A percentile compares a stretch with the other conserved stretches of the same genome.
Evolutionary conservation across 2,888 invertebrate genomes (phyloP).

Genomic region (Erannis defoliaria): DNA sequence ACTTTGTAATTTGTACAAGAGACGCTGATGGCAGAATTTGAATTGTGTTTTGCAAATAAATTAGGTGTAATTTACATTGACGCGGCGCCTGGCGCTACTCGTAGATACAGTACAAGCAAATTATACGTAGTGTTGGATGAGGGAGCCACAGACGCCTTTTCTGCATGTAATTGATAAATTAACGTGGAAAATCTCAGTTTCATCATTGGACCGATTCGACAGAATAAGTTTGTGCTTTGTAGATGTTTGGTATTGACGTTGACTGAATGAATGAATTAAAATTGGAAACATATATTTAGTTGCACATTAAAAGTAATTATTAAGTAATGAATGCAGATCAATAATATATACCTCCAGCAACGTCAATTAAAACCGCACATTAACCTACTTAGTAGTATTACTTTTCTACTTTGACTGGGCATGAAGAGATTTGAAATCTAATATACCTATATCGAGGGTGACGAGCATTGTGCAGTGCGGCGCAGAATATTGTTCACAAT

Average conservation of each 20-base stretch:
- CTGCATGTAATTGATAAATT: no score
- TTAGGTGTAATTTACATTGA: slow-evolving; percentile 34
- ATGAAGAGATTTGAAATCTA: no score
- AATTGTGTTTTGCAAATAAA: slow-evolving; percentile 34
- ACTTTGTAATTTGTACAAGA: slow-evolving; percentile 26
- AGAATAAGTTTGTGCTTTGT: no score
- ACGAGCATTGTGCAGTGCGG: no score
- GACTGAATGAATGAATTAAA: slow-evolving; percentile 8
- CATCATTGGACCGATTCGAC: background rate
- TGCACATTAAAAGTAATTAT: background rate
- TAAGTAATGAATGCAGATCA: no score
- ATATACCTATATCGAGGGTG: no score
- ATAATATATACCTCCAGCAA: no score
- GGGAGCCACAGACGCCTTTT: background rate
- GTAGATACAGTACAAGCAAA: background rate
- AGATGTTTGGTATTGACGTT: slow-evolving; percentile 1
- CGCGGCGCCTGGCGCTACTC: slow-evolving; percentile 26
- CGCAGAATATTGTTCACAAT: no score
- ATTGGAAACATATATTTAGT: background rate
- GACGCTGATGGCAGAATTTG: slow-evolving; percentile 34
- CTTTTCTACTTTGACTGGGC: no score
- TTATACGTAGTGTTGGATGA: background rate
- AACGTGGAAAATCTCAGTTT: background rate
- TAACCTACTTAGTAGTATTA: no score
- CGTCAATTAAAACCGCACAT: no score